Base-by-base conservation (phyloP, 2,797 vertebrate species). In the Hyperoplus immaculatus region DNA sequence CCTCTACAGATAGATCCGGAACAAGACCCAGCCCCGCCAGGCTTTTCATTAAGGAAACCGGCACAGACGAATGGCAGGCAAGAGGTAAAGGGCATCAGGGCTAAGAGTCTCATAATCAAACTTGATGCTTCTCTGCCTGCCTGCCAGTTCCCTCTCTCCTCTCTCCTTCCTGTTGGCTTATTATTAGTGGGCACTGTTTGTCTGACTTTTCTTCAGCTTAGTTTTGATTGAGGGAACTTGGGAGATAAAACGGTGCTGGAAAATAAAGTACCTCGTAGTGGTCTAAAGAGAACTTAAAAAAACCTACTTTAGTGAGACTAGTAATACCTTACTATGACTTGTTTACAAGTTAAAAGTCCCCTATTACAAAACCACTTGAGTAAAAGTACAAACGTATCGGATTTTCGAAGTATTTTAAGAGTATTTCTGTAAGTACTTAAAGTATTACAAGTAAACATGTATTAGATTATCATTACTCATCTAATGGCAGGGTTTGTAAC, bases 31-130 rank as follows among this genome's bases (percentile, higher is more conserved):
- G 89, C 77, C 29, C 29, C 42, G 43, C 81, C 15, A 29, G 53
- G 73, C 66, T 82, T 93, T 92, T 93, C 86, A 92, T 92, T 91
- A 90, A 88, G 90, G 81, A 79, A 87, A 78, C 82, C 29, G 62
- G 75, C 60, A 12, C 74, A 82, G 86, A 70, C 66, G 70, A 84
- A 92, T 82, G 88, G 84, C 84, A 68, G 80, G 68, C 75, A 87
- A 70, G 83, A 84, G 70, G 86, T 82, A 77, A 90, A 91, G 91
- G 91, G 86, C 90, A 88, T 81, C 83, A 80, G 78, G 79, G 76
- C 85, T 82, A 79, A 90, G 77, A 91, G 88, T 83, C 78, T 75
- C 79, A 89, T 90, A 87, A 90, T 93, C 82, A 85, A 79, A 87
- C 73, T 47, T 72, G 84, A 91, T 87, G 78, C 61, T 80, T 88